A percentile compares a stretch with the other conserved stretches of the same genome.
phyloP scores from a whole-genome alignment of 1,140 invertebrate genomes.

The Microplitis mediator region DNA sequence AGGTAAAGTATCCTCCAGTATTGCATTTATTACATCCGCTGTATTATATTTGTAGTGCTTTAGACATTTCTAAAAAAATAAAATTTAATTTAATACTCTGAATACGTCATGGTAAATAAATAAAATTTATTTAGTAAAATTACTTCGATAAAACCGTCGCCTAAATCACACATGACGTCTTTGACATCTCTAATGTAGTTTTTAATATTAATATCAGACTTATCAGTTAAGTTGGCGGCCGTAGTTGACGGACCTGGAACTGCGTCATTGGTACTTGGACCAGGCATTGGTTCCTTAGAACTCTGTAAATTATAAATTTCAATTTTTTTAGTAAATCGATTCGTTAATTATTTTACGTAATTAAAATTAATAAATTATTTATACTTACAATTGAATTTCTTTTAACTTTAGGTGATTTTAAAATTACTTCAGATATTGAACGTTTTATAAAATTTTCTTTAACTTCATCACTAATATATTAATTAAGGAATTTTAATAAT shows the following conservation, averaged over 20 bases:
- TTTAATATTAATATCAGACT: constrained; percentile 60
- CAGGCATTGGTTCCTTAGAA: no score
- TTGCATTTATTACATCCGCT: constrained; percentile 77
- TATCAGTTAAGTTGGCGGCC: constrained; percentile 7
- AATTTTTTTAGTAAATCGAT: not conserved
- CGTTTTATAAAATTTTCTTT: constrained; percentile 66
- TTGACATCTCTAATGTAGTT: constrained; percentile 72
- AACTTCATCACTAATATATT: constrained; percentile 63
- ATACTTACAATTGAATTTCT: not conserved
- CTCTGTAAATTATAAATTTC: no score
- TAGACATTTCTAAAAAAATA: constrained; percentile 70
- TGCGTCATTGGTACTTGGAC: no score
- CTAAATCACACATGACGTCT: constrained; percentile 81
- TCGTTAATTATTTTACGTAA: no score
- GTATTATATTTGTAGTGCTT: constrained; percentile 75
- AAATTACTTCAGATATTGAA: constrained; percentile 56
- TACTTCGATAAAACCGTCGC: constrained; percentile 72
- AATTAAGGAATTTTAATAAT: not conserved
- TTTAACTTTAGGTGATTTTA: constrained; percentile 1
- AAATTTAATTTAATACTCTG: constrained; percentile 12
- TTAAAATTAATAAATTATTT: no score
- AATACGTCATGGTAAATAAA: not conserved
- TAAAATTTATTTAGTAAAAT: not conserved
- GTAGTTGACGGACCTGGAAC: constrained; percentile 2
- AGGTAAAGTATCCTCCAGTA: constrained; percentile 76